Base-by-base conservation (phyloP, 2,888 invertebrate genomes). In the Euproctis similis region DNA sequence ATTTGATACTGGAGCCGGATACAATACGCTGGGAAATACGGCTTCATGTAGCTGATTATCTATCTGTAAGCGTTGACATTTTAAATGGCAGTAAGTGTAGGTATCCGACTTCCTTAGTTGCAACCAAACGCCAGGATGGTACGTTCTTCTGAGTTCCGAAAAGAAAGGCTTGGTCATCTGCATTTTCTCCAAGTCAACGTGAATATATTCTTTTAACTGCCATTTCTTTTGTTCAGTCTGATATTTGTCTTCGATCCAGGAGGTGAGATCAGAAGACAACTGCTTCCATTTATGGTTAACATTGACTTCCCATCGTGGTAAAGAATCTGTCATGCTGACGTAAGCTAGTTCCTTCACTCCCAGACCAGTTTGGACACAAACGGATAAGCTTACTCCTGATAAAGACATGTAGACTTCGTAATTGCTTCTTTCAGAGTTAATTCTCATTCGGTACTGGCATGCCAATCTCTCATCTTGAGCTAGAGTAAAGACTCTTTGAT, bases 131-230 rank as follows among this genome's bases (percentile, higher is more conserved):
- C 90, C 93, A 1, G 94, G 93, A 31, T 86, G 87, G 58, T 92
- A 92, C 1, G 88, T 89, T 20, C 95, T 81, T 21, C 91, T 72
- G 12, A 95, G 64, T 53, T 92, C 92, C 0, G 93, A 93, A 56
- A 91, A 93, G 70, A 93, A 94, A 1, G 95, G 94, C 62, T 93
- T 93, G 0, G 92, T 89, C 92, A 95, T 93, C 49, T 91, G 91
- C 94, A 95, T 94, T 64, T 91, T 92, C 26, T 89, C 89, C 44
- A 95, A 87, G 60, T 94, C 93, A 30, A 93, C 90, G 84, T 93
- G 77, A 5, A 94, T 88, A 60, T 91, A 92, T 59, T 93, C 92
- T 59, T 92, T 92, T 23, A 93, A 68, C 45, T 91, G 90, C 26
- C 92, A 92, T 53, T 89, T 89, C 50, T 89, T 89, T 43, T 88